A percentile compares a stretch with the other conserved stretches of the same genome.
These are phyloP conservation scores for Gastracanthus pulcherrimus DNA, from an alignment of 2,888 invertebrate genomes.

Conservation along the genomic window DNA sequence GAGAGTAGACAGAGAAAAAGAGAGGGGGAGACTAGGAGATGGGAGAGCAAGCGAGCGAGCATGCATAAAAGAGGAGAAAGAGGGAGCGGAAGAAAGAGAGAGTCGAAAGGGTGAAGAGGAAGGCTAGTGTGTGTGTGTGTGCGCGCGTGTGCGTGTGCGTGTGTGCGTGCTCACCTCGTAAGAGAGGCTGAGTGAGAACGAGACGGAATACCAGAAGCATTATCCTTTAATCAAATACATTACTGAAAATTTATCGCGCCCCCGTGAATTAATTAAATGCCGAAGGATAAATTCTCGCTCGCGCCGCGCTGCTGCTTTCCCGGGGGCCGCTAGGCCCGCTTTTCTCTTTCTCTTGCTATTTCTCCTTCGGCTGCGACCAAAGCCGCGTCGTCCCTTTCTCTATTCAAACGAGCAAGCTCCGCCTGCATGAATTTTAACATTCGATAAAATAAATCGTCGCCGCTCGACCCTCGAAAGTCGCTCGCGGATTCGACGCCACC, in stretches of 20 bases:
- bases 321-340: slow-evolving; percentile 40
- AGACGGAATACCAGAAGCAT: slow-evolving; percentile 73
- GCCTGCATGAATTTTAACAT: slow-evolving; percentile 75
- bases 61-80: slow-evolving; percentile 40
- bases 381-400: slow-evolving; percentile 14
- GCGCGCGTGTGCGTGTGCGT: not conserved
- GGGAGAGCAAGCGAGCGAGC: slow-evolving; percentile 25
- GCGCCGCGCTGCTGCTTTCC: slow-evolving; percentile 33
- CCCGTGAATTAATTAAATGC: slow-evolving; percentile 77
- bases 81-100: slow-evolving; percentile 55
- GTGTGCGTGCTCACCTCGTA: not conserved
- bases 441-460: slow-evolving; percentile 73
- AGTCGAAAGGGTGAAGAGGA: slow-evolving; percentile 57
- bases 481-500: slow-evolving; percentile 56
- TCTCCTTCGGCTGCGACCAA: slow-evolving; percentile 53
- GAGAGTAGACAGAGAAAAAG: slow-evolving; percentile 51
- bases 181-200: slow-evolving; percentile 55
- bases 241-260: slow-evolving; percentile 76
- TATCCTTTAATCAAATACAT: slow-evolving; percentile 78
- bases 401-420: slow-evolving; percentile 47
- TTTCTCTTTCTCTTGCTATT: slow-evolving; percentile 37
- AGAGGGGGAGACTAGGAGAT: slow-evolving; percentile 28
- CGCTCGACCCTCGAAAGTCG: slow-evolving; percentile 64
- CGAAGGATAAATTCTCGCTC: slow-evolving; percentile 76
- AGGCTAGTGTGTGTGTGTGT: too few species aligned